Base-by-base conservation (phyloP, 1,140 invertebrate species). In the Diachasmimorpha longicaudata region DNA sequence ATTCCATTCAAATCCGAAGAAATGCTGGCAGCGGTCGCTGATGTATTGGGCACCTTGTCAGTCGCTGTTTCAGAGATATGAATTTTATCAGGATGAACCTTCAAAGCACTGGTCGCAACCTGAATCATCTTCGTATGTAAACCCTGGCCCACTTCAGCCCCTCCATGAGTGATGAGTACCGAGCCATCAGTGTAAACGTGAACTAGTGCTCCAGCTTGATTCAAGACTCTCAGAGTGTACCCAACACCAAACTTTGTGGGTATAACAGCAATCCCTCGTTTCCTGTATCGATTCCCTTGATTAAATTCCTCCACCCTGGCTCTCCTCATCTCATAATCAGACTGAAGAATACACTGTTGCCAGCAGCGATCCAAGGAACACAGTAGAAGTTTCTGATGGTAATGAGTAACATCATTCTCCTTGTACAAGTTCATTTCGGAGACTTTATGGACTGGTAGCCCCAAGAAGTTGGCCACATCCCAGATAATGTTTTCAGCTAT, bases 71-170 rank as follows among this genome's bases (percentile, higher is more conserved):
- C 97, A 69, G 91, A 91, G 23, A 97, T 96, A 83, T 97, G 93
- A 81, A 99, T 96, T 82, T 94, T 93, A 0, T 93, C 91, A 10
- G 91, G 84, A 31, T 95, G 91, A 19, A 98, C 92, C 42, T 91
- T 92, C 2, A 99, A 88, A 3, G 91, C 91, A 78, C 93, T 90
- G 66, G 94, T 94, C 0, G 94, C 94, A 37, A 96, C 92, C 88
- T 98, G 96, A 75, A 97, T 94, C 93, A 98, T 97, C 90, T 98
- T 99, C 0, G 96, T 99, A 82, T 98, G 95, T 0, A 99, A 87
- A 0, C 97, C 98, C 89, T 99, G 97, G 0, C 98, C 98, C 94
- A 99, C 98, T 91, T 99, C 97, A 16, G 94, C 94, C 19, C 97
- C 97, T 52, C 95, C 96, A 85, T 98, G 97, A 36, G 93, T 93